Evolutionary conservation across 2,888 invertebrate genomes (phyloP), one percentile per base, ranked within the genome.

Genomic region (Brachyopa scutellaris): DNA sequence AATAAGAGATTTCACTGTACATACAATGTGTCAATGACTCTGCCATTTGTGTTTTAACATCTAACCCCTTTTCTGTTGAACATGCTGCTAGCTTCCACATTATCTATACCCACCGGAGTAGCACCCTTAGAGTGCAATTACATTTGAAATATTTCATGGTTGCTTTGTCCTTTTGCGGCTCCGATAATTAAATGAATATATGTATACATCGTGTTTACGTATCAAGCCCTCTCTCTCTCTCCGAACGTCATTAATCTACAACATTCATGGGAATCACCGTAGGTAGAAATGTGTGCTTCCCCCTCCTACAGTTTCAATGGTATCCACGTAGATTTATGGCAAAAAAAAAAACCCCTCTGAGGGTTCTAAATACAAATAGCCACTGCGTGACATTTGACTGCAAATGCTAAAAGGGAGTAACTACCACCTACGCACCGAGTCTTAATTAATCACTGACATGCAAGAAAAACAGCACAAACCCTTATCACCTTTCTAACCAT

Each of bases 401-500:
- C 33, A 47, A n/a, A 53, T 29, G n/a, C 19, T 15, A 38, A 15
- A 70, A 62, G 40, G 47, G n/a, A n/a, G n/a, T n/a, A n/a, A n/a
- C n/a, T n/a, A n/a, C n/a, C n/a, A n/a, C n/a, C n/a, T n/a, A n/a
- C 40, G 62, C 33, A 26, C 42, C n/a, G n/a, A n/a, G 33, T 57
- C 57, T 49, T 78, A 70, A 64, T 72, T 72, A 72, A 55, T 45
- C 45, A 21, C 53, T 31, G 36, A 15, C 62, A 66, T 66, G 62
- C 55, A 5, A 57, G 15, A 21, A n/a, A n/a, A n/a, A n/a, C n/a
- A n/a, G n/a, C n/a, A n/a, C n/a, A n/a, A n/a, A n/a, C 19, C 42
- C 51, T 67, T 76, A 76, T 76, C 49, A 19, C 31, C 55, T 19
- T 9, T 21, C 38, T 7, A 29, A 55, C 38, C n/a, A 5, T 4